Conservation (phyloP, 2,888 invertebrate species). For the Eupithecia subumbrata region DNA sequence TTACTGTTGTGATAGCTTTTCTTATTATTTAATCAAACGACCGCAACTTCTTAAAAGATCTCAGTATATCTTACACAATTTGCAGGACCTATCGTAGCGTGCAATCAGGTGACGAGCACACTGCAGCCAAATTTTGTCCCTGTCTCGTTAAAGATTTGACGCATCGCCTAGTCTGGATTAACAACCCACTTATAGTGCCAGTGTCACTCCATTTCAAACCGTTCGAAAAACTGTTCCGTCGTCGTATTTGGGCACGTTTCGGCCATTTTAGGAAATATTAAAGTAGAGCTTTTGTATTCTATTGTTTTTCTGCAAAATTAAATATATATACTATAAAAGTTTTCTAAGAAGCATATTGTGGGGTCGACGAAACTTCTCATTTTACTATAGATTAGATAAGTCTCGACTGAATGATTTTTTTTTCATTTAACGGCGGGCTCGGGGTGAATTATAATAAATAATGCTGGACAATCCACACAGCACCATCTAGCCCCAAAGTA, state of each 20-base stretch:
- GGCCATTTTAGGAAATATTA: neutral
- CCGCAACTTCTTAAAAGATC: neutral
- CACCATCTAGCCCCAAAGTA: too few species aligned
- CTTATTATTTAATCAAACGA: too few species aligned
- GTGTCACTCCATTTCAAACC: neutral
- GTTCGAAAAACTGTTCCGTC: neutral
- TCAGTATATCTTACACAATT: neutral
- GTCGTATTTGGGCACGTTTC: neutral
- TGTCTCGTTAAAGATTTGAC: neutral
- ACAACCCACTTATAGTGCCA: neutral
- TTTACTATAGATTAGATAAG: neutral
- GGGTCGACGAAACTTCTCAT: neutral
- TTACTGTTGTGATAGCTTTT: neutral
- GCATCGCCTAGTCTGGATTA: neutral
- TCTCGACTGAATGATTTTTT: too few species aligned
- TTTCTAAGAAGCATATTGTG: neutral
- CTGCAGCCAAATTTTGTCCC: neutral
- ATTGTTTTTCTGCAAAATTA: neutral
- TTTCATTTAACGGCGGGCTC: neutral
- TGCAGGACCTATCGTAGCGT: neutral
- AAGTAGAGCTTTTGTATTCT: neutral
- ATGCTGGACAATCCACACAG: too few species aligned
- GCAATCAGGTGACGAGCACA: neutral
- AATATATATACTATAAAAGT: too few species aligned
- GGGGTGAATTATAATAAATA: too few species aligned